Base-by-base conservation (phyloP, 1,140 invertebrate species). In the Conus ventricosus region DNA sequence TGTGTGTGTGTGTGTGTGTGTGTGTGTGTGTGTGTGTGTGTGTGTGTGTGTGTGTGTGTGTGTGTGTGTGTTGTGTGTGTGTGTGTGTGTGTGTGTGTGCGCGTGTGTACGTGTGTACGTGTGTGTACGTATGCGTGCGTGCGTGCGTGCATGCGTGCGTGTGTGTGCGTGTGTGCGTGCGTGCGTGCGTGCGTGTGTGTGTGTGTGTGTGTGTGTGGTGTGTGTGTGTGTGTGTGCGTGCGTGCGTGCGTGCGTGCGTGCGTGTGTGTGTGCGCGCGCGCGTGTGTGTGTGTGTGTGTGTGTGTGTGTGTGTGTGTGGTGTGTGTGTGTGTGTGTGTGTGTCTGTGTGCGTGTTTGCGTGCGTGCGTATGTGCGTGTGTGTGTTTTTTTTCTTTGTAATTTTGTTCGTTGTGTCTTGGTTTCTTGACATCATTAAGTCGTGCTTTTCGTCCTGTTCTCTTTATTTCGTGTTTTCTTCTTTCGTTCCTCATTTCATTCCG, bases 151-250 rank as follows among this genome's bases (percentile, higher is more conserved):
- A 6, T 75, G 71, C 23, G 71, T 75, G n/a, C 23, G 1, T n/a
- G 17, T 6, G 71, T 75, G n/a, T 75, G 17, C 7, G 71, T 75
- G 71, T 25, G 71, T 6, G 71, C 7, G 71, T 75, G 71, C 7
- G 71, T 75, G 71, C 7, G 71, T 75, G 71, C 7, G 71, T 75
- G 71, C 7, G 71, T 75, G 15, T 75, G 71, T 75, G 71, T 75
- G 71, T 75, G 71, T 75, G 15, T 75, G 71, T 75, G 71, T 75
- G 71, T 75, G 71, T 75, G 71, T 75, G 71, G 71, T 75, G 71
- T 75, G 71, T 75, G 71, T 75, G 71, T 75, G 71, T 75, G 71
- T 20, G 17, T 75, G 1, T 75, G 6, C 39, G 71, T 75, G 71
- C 23, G 71, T 75, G 71, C 23, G 71, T 75, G 71, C 23, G 71